A percentile compares a stretch with the other conserved stretches of the same genome.
Conservation (phyloP, 35 echinoderm and acorn worm species). For the Diadema setosum region DNA sequence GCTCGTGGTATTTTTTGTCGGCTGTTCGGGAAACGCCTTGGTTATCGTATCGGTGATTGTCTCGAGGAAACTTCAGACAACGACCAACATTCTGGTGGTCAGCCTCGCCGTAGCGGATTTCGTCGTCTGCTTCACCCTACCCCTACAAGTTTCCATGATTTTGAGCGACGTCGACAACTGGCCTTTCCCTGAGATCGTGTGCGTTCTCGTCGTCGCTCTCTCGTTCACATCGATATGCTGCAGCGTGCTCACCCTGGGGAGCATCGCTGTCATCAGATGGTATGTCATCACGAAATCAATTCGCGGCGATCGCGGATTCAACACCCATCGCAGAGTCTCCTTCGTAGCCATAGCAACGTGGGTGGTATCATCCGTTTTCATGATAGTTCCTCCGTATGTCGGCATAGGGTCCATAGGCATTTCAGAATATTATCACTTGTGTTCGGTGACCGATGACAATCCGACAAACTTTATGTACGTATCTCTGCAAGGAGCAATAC, state of each 20-base stretch:
- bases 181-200: not conserved
- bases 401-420: not conserved
- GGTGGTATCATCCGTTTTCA: not conserved
- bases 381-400: not conserved
- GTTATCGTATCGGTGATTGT: conserved; percentile 65
- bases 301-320: not conserved
- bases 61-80: conserved; percentile 59
- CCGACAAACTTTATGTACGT: not conserved
- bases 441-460: conserved; percentile 1
- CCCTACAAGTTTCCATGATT: not conserved
- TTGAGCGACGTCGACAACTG: not conserved
- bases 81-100: conserved; percentile 86
- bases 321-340: not conserved
- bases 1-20: too few species aligned
- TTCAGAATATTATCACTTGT: conserved; percentile 16
- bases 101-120: conserved; percentile 85
- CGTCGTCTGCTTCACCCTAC: not conserved
- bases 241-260: conserved; percentile 7
- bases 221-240: not conserved
- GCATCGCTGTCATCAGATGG: conserved; percentile 15
- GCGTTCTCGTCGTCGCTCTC: not conserved
- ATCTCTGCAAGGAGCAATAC: not conserved
- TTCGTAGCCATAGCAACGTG: not conserved
- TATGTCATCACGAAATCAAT: conserved; percentile 23
- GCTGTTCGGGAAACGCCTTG: conserved; percentile 65